Evolutionary conservation across 2,113 vertebrate species (phyloP).

Genomic region (Platichthys stellatus): DNA sequence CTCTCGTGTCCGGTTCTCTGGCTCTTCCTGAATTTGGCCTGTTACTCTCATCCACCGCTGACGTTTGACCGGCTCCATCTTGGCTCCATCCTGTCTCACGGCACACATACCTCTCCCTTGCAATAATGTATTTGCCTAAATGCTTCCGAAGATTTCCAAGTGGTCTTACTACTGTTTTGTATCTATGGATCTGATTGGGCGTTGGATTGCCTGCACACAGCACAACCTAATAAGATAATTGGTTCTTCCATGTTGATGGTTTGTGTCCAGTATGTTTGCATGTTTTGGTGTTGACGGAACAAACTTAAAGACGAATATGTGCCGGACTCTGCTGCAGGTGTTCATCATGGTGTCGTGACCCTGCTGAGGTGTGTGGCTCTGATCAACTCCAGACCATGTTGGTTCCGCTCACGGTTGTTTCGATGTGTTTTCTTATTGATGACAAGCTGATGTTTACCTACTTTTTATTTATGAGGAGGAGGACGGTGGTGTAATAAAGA

Average conservation of each 20-base stretch:
- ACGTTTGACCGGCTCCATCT: slow-evolving; percentile 17
- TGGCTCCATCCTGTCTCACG: slow-evolving; percentile 6
- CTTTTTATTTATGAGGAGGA: slow-evolving; percentile 5
- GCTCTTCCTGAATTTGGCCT: slow-evolving; percentile 25
- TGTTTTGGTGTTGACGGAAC: slow-evolving; percentile 69
- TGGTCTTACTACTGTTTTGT: slow-evolving; percentile 58
- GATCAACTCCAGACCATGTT: slow-evolving; percentile 23
- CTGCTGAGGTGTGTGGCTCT: slow-evolving; percentile 34
- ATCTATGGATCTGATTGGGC: slow-evolving; percentile 28
- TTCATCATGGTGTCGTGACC: slow-evolving; percentile 36
- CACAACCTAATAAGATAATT: slow-evolving; percentile 43
- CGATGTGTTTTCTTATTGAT: slow-evolving; percentile 38
- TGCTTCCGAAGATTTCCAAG: slow-evolving; percentile 78
- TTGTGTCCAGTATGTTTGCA: slow-evolving; percentile 63
- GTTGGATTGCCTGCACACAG: slow-evolving; percentile 43
- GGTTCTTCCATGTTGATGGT: slow-evolving; percentile 64
- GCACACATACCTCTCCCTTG: slow-evolving; percentile 62
- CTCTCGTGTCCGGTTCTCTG: slow-evolving; percentile 15
- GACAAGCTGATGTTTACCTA: slow-evolving; percentile 27
- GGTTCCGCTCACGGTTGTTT: background rate
- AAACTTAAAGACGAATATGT: slow-evolving; percentile 27
- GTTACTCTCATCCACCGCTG: slow-evolving; percentile 46
- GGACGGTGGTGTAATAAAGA: background rate
- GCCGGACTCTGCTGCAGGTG: slow-evolving; percentile 17
- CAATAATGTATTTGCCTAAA: slow-evolving; percentile 75